Base-by-base conservation (phyloP, 2,797 vertebrate species). In the Limosa lapponica region DNA sequence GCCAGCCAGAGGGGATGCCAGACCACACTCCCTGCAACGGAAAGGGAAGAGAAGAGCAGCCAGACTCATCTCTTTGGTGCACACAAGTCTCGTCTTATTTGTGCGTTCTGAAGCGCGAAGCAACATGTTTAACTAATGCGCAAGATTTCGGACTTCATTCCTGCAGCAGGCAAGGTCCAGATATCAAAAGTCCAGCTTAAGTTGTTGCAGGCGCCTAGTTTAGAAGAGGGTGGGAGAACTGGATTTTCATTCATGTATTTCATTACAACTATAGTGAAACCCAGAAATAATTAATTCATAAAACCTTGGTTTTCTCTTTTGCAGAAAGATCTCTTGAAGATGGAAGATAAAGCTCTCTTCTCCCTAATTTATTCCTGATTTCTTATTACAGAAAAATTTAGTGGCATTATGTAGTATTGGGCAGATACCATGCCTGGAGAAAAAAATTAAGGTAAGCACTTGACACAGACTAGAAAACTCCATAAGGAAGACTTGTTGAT, bases 1-100 rank as follows among this genome's bases (percentile, higher is more conserved):
- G 16, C 27, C 57, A 17, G 32, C 61, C 19, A 10, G 5, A 0
- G 0, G 8, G 17, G n/a, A 46, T 36, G 55, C n/a, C 54, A 87
- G 32, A 41, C 41, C 64, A 48, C 46, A 23, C 46, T 48, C 46
- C 48, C 48, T 23, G 3, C 57, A 16, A 25, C 18, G 51, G 48
- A 66, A 44, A 51, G 22, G 46, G 61, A 37, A 51, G 66, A 15
- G 57, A 61, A 28, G 66, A 75, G 51, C 43, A 82, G 59, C 11
- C 79, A 51, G 19, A 59, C 16, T 57, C 4, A 27, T n/a, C 65
- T 51, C 28, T 24, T 18, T 1, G 39, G 30, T 13, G 15, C 18
- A n/a, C 2, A 3, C 13, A 67, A 46, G 28, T 24, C 81, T 58
- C 17, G 36, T 13, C 44, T 41, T 77, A 55, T 23, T 91, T 86